These are phyloP conservation scores for Dryadula phaetusa DNA, from an alignment of 2,888 invertebrate species.

Conservation along the genomic window DNA sequence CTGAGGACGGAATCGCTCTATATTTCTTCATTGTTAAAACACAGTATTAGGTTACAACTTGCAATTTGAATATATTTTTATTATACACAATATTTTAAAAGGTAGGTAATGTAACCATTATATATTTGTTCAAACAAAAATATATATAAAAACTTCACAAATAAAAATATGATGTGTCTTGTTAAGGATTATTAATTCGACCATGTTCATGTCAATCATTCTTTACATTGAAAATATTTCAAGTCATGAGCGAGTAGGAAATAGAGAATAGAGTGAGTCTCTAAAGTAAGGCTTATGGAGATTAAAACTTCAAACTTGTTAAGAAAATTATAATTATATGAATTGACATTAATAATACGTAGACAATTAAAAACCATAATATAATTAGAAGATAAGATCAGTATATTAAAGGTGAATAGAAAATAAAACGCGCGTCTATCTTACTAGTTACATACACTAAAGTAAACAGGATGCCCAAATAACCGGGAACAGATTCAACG, in stretches of 20 bases:
- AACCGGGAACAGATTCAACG: slow-evolving; percentile 65
- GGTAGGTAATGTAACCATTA: too few species aligned
- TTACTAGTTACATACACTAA: slow-evolving; percentile 70
- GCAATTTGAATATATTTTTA: too few species aligned
- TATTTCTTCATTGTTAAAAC: too few species aligned
- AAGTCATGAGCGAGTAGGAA: slow-evolving; percentile 29
- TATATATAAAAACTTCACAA: slow-evolving; percentile 8
- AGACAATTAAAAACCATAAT: background rate
- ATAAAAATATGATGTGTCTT: slow-evolving; percentile 33
- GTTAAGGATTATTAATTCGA: slow-evolving; percentile 45
- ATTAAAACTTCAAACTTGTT: background rate
- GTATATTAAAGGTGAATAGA: slow-evolving; percentile 49
- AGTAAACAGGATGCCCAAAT: slow-evolving; percentile 64
- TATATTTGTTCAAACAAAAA: background rate
- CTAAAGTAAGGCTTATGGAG: background rate
- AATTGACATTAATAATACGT: background rate
- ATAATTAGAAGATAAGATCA: slow-evolving; percentile 3
- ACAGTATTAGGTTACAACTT: too few species aligned
- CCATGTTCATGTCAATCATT: slow-evolving; percentile 53
- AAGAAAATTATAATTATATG: slow-evolving; percentile 10
- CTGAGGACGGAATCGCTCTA: too few species aligned
- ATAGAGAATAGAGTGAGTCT: too few species aligned
- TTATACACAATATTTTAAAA: too few species aligned
- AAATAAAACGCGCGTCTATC: slow-evolving; percentile 58
- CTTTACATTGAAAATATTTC: slow-evolving; percentile 44